Percentiles rank a stretch among this genome's conserved stretches.
phyloP scores from a whole-genome alignment of 2,113 vertebrate genomes.

The Phyllopteryx taeniolatus region DNA sequence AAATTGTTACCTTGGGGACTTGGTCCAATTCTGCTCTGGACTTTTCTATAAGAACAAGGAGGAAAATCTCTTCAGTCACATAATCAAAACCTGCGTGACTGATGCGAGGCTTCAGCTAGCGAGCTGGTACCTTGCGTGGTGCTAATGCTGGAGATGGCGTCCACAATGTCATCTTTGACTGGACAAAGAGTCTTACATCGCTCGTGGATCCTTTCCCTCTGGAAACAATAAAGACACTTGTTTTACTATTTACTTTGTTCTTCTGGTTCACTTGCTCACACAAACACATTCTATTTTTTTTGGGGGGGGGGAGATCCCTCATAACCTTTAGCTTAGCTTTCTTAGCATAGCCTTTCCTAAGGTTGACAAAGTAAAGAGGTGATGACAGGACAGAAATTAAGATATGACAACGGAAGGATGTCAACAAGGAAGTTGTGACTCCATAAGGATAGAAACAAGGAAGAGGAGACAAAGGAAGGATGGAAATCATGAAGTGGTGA shows the following conservation, averaged over 20 bases:
- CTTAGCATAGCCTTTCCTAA: too few relatives aligned
- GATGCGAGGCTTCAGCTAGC: neutral
- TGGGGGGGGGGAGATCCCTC: too few relatives aligned
- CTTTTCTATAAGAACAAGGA: slow-evolving; percentile 78
- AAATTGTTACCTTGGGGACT: slow-evolving; percentile 90
- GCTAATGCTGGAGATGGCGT: slow-evolving; percentile 74
- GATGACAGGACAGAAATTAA: too few relatives aligned
- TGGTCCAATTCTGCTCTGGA: slow-evolving; percentile 94
- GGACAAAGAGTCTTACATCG: slow-evolving; percentile 87
- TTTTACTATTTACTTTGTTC: too few relatives aligned
- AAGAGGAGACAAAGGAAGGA: too few relatives aligned
- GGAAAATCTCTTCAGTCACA: neutral
- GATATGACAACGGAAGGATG: too few relatives aligned
- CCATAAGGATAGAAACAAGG: too few relatives aligned
- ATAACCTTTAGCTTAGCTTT: neutral
- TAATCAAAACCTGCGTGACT: neutral
- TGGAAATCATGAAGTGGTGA: too few relatives aligned
- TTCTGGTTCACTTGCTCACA: neutral
- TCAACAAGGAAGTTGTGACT: too few relatives aligned
- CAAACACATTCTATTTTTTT: too few relatives aligned
- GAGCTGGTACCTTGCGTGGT: slow-evolving; percentile 76
- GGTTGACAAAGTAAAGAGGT: too few relatives aligned
- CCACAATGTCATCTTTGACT: slow-evolving; percentile 83
- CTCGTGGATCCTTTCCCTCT: slow-evolving; percentile 93
- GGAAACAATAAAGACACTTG: slow-evolving; percentile 7